These are phyloP conservation scores for Campylomormyrus numenius DNA, from an alignment of 2,113 vertebrate species.

Conservation along the genomic window DNA sequence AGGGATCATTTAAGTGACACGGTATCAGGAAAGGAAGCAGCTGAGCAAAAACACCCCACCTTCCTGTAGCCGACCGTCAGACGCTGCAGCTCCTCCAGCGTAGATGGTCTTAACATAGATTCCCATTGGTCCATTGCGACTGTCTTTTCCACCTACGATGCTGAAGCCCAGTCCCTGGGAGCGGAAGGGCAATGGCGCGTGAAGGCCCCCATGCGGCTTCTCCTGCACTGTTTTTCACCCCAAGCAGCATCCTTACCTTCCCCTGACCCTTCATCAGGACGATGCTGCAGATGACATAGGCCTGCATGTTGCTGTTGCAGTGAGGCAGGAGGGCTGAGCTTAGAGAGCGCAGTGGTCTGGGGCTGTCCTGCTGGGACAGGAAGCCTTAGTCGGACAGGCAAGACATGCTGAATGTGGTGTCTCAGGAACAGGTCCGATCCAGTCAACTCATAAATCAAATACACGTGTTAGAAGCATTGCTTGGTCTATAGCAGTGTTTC, in stretches of 20 bases:
- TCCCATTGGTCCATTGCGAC: conserved; percentile 86
- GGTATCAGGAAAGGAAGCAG: neutral
- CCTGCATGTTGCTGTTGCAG: conserved; percentile 58
- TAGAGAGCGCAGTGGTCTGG: conserved; percentile 66
- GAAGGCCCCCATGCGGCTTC: neutral
- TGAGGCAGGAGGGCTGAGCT: conserved; percentile 70
- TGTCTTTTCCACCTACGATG: conserved; percentile 87
- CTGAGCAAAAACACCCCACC: conserved; percentile 51
- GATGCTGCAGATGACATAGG: conserved; percentile 83
- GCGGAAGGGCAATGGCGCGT: neutral
- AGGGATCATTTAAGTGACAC: neutral
- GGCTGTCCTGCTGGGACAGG: conserved; percentile 53
- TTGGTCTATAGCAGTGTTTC: neutral
- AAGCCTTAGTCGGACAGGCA: neutral
- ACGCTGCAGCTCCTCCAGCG: conserved; percentile 79
- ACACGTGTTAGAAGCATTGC: neutral
- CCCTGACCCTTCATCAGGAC: conserved; percentile 92
- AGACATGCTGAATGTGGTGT: too few species aligned
- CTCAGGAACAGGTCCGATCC: neutral
- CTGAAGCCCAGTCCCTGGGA: conserved; percentile 88
- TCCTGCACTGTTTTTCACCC: neutral
- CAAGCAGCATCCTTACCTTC: conserved; percentile 63
- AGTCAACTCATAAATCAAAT: neutral
- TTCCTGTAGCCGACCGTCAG: conserved; percentile 83
- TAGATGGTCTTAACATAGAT: conserved; percentile 95